Evolutionary conservation across 2,113 vertebrate genomes (phyloP).

Genomic region (Bubalus kerabau): DNA sequence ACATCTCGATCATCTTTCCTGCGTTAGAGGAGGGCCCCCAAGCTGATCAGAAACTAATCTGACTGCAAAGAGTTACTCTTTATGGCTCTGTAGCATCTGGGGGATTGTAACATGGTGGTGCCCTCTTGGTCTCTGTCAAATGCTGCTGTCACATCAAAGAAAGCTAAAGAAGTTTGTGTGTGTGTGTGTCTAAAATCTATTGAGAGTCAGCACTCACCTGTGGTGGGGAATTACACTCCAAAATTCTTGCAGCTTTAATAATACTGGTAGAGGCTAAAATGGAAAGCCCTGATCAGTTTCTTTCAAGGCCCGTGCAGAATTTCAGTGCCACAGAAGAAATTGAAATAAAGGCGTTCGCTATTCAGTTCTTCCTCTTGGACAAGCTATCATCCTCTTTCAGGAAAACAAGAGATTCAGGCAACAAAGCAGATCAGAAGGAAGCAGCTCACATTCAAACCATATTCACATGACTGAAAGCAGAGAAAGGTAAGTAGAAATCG

Average conservation of each 20-base stretch:
- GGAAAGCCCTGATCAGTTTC: not conserved
- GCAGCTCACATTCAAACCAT: not conserved
- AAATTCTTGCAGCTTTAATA: not conserved
- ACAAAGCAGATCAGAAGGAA: not conserved
- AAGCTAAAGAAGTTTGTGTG: not conserved
- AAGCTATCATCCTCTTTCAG: constrained; percentile 61
- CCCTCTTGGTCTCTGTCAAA: not conserved
- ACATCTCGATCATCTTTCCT: not conserved
- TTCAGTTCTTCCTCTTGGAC: constrained; percentile 3
- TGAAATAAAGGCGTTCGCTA: constrained; percentile 42
- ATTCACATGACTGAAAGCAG: not conserved
- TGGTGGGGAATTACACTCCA: not conserved
- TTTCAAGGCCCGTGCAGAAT: not conserved
- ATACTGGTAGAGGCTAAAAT: not conserved
- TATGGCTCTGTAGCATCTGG: not conserved
- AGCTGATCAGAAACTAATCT: not conserved
- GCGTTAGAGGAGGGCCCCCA: not conserved
- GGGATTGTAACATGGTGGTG: too few species aligned
- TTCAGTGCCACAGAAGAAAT: constrained; percentile 50
- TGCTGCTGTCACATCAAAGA: not conserved
- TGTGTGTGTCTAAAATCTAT: not conserved
- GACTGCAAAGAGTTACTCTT: not conserved
- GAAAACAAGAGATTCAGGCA: constrained; percentile 34
- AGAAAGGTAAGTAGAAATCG: constrained; percentile 47
- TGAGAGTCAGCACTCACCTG: not conserved